Evolutionary conservation across 2,888 invertebrate genomes (phyloP).

Genomic region (Allygus modestus): DNA sequence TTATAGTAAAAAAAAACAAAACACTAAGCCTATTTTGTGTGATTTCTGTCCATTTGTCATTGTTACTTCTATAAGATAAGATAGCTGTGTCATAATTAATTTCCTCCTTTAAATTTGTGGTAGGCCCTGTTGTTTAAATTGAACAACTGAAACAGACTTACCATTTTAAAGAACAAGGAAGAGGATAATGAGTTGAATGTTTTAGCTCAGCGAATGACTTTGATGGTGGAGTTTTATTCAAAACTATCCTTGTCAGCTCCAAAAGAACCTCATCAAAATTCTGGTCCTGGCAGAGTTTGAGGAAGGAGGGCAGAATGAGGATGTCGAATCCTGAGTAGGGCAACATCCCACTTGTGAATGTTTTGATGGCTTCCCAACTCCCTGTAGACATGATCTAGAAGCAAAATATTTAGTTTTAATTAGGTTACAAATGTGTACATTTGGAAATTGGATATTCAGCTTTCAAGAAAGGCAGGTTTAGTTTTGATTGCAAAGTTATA

Average conservation of each 20-base stretch:
- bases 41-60: no score
- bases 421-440: no score
- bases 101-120: no score
- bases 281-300: conserved; percentile 73
- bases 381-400: conserved; percentile 74
- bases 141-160: conserved; percentile 13
- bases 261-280: conserved; percentile 60
- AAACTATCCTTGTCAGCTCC: conserved; percentile 65
- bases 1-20: no score
- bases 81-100: no score
- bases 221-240: conserved; percentile 65
- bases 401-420: no score
- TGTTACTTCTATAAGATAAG: no score
- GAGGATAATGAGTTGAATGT: conserved; percentile 32
- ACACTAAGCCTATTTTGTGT: no score
- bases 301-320: conserved; percentile 82
- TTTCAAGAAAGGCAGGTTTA: neutral
- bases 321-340: conserved; percentile 76
- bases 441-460: no score
- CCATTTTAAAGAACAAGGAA: conserved; percentile 29
- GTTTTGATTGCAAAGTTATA: neutral
- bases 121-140: no score
- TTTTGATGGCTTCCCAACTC: conserved; percentile 73
- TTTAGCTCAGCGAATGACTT: conserved; percentile 52
- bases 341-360: conserved; percentile 67